Evolutionary conservation across 2,113 vertebrate genomes (phyloP), one percentile per base, ranked within the genome.

Genomic region (Scopus umbretta): DNA sequence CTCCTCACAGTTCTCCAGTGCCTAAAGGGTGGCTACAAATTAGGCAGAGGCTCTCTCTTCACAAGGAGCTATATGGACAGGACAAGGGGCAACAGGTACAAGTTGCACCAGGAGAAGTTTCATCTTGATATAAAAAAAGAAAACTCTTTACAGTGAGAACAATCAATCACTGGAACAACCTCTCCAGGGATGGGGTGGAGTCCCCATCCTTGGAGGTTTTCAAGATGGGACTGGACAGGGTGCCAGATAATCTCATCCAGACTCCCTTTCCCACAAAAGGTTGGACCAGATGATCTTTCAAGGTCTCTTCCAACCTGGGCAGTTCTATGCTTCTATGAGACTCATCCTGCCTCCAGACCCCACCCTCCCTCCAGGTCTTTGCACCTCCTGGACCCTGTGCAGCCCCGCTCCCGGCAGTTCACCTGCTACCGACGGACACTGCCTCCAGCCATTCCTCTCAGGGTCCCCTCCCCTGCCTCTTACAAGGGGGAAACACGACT

Each of bases 151-250:
- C 40, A 52, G n/a, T 30, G 53, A 75, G 43, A 80, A 55, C 32
- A 68, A 63, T 80, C 76, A 53, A 10, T 45, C 53, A 76, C 27
- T 63, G 42, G 21, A 22, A 87, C 17, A 63, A 9, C 11, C 6
- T 80, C 21, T 16, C 34, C 21, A 55, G 42, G 67, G 62, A 49
- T 10, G 7, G 18, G 14, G n/a, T 67, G 25, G 30, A 87, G 63
- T 29, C 16, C 11, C n/a, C 25, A 8, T 45, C 0, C 0, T 16
- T 80, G 63, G 14, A 61, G 53, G 19, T 65, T 84, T 81, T 29
- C 49, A 67, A 65, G 15, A 45, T 9, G 1, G 4, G 6, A 68
- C 59, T 58, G 32, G 29, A 68, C n/a, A 84, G 53, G 16, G n/a
- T 71, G 43, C 32, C 63, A 87, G 59, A 50, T 42, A 42, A 55